Conservation (phyloP, 2,113 vertebrate species). For the Amphiprion ocellaris region DNA sequence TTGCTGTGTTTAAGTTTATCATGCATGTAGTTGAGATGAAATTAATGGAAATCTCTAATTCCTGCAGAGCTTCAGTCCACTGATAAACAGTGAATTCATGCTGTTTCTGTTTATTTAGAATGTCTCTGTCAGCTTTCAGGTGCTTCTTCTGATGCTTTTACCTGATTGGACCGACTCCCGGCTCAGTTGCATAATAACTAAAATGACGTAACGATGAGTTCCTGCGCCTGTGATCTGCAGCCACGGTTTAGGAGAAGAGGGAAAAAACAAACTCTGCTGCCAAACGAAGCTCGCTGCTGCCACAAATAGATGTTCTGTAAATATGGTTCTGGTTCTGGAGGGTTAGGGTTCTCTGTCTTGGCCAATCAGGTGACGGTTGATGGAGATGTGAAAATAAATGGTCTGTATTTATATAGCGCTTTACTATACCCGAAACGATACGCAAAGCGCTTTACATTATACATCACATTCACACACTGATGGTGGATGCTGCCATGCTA, state of each 20-base stretch:
- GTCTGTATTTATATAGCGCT: too few species aligned
- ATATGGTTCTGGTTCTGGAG: constrained; percentile 27
- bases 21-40: neutral
- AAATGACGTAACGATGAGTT: constrained; percentile 42
- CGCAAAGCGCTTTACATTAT: too few species aligned
- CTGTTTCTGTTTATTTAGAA: neutral
- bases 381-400: too few species aligned
- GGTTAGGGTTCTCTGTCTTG: neutral
- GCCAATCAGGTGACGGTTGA: too few species aligned
- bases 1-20: neutral
- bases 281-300: constrained; percentile 21
- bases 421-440: too few species aligned
- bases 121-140: neutral
- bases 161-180: constrained; percentile 17
- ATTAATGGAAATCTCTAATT: neutral
- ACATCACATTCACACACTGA: too few species aligned
- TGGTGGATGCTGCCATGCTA: too few species aligned
- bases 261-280: neutral
- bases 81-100: too few species aligned
- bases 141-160: constrained; percentile 8
- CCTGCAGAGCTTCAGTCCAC: neutral
- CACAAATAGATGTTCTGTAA: constrained; percentile 39
- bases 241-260: constrained; percentile 13
- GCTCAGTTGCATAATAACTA: constrained; percentile 35
- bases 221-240: constrained; percentile 15